Evolutionary conservation across 2,113 vertebrate species (phyloP), one percentile per base, ranked within the genome.

Genomic region (Engystomops pustulosus): DNA sequence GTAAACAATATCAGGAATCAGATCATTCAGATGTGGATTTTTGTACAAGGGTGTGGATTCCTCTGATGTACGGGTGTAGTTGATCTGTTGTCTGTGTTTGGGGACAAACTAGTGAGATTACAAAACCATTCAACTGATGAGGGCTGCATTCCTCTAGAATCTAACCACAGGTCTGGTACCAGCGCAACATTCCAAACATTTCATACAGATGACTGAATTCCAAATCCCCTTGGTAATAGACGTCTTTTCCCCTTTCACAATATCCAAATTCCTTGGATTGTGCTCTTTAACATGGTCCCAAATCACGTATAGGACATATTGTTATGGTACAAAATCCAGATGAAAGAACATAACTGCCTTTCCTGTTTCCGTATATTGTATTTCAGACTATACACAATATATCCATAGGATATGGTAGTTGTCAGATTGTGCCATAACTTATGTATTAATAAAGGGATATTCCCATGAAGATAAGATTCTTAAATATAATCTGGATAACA

Each of bases 121-220:
- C 15, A 69, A 69, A 74, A 49, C 10, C 70, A 47, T 15, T 74
- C 15, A 69, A 49, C 44, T 47, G 79, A 80, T 80, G 45, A 80
- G 79, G 20, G 30, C 79, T 34, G 45, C 41, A 80, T 68, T 80
- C 79, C 79, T 68, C 27, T 49, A 20, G 30, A n/a, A 69, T 68
- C 44, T 69, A 69, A 45, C 79, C 62, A 80, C 25, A 80, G 79
- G 79, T 68, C 41, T 80, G 58, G 77, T 79, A 27, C 23, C 36
- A 67, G 79, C 47, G 34, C 36, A 67, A 32, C 60, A 68, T 80
- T 80, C 78, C 60, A 80, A n/a, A 25, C 78, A 80, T 80, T 68
- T 80, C 44, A 68, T 51, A 80, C 79, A 79, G 23, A 79, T 67
- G 77, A 62, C 67, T 62, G 77, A 79, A 65, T 79, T 69, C 60